Evolutionary conservation across 2,797 vertebrate species (phyloP), one percentile per base, ranked within the genome.

Genomic region (Pampus argenteus): DNA sequence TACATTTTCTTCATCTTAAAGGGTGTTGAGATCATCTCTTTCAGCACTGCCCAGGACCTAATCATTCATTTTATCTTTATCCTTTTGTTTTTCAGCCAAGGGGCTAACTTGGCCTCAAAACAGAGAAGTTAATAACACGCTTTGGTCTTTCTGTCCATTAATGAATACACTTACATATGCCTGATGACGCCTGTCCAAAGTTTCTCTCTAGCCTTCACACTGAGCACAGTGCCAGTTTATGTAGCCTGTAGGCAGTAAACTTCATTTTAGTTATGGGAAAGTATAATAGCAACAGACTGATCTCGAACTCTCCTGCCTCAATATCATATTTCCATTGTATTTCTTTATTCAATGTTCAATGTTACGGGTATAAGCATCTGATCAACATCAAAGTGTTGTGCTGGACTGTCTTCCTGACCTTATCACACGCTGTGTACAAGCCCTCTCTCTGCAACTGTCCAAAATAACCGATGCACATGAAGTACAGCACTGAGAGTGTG

Each of bases 51-150:
- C 68, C 56, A 8, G n/a, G 28, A 74, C 44, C 51, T 51, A 51
- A 81, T 54, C 65, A 60, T 66, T 73, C 65, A 62, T 73, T 63
- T 64, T 60, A 60, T 72, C 36, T 10, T 69, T 65, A 70, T 74
- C 64, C 25, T n/a, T n/a, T n/a, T 71, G 55, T 57, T 48, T 34
- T 59, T 81, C 54, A 60, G 44, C 65, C 52, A 55, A 59, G 54
- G 6, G 42, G 20, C 44, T 44, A 48, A 75, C 22, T 61, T 71
- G 54, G 65, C 71, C 28, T 76, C 5, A 8, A 55, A 76, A 78
- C 56, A 68, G 55, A 80, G 63, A 81, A 67, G 61, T 64, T 47
- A 63, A 64, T 56, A 22, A 28, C 20, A 26, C 15, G 20, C 10
- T 26, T 31, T 71, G 18, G 36, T 59, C 22, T 63, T 76, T 76